Evolutionary conservation across 2,797 vertebrate genomes (phyloP), one percentile per base, ranked within the genome.

Genomic region (Molossus alvarezi): DNA sequence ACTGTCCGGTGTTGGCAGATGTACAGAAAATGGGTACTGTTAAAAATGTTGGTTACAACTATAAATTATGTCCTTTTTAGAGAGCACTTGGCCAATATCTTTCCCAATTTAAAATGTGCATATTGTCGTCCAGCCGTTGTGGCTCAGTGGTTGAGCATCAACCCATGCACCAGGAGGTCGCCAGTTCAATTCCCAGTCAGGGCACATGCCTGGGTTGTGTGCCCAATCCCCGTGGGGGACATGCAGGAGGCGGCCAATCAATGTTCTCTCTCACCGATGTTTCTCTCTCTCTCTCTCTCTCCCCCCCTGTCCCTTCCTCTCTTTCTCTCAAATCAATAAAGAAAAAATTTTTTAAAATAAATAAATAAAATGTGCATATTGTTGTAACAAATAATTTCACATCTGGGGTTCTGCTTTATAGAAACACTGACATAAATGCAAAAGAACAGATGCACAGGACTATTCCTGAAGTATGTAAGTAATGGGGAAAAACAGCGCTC

Each of bases 21-120:
- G 9, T 60, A 62, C 0, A 69, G 15, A 89, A 87, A 88, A 88
- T n/a, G 17, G 4, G 13, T 57, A 41, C 25, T 82, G 41, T 79
- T 21, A 64, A 91, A 86, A 84, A 87, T 71, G 15, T 20, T 67
- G 21, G 60, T 71, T 76, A 94, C 33, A 89, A 72, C 4, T 48
- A 82, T 48, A 64, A 94, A 91, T 14, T 58, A 53, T 71, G 20
- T 71, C 65, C 71, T 84, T 73, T 84, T 75, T 57, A 71, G 45
- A 81, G 20, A 87, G 18, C 88, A 90, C 2, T 3, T 58, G 73
- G 73, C 37, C 60, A 80, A 33, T 9, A 57, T n/a, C 53, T 76
- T 77, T 91, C 41, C 67, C 67, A 80, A 93, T 73, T 73, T 86
- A 82, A 95, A 95, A 57, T 69, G 5, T 69, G 1, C 57, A 69